Conservation (phyloP, 2,888 invertebrate species). For the Ophioninae sp. region DNA sequence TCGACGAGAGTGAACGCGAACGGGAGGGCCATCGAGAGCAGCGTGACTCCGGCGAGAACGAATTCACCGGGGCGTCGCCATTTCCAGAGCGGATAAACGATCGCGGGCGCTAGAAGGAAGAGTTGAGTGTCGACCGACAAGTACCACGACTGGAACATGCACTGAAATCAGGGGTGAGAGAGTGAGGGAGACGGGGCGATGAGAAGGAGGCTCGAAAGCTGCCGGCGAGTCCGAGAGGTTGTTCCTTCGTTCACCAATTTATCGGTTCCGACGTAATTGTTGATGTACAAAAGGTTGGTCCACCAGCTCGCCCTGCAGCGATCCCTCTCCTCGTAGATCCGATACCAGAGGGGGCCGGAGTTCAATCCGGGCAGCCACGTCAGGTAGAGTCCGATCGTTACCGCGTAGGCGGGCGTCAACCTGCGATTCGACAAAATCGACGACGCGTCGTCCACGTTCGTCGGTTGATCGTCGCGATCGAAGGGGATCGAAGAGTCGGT, state of each 20-base stretch:
- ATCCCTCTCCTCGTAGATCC: conserved; percentile 82
- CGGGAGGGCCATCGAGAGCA: conserved; percentile 83
- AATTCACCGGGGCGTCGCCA: conserved; percentile 84
- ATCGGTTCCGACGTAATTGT: conserved; percentile 87
- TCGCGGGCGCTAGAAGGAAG: conserved; percentile 86
- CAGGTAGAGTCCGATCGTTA: conserved; percentile 88
- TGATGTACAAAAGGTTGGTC: conserved; percentile 88
- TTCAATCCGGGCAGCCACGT: conserved; percentile 87
- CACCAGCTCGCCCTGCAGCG: conserved; percentile 88
- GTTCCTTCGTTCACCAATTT: conserved; percentile 81
- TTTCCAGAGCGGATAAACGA: conserved; percentile 87
- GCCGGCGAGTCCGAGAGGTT: background rate
- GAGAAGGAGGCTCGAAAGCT: no score
- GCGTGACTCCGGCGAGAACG: conserved; percentile 82
- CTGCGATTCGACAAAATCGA: no score
- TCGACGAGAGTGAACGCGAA: conserved; percentile 84
- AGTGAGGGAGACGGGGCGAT: background rate
- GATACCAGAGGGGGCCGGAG: conserved; percentile 89
- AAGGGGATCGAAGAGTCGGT: no score
- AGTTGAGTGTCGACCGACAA: conserved; percentile 86
- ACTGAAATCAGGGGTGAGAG: conserved; percentile 81
- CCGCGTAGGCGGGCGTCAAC: conserved; percentile 88
- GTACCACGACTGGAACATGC: conserved; percentile 90
- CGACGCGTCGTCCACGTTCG: no score
- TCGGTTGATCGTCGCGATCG: no score